Evolutionary conservation across 2,113 vertebrate genomes (phyloP).

Genomic region (Dicerorhinus sumatrensis): DNA sequence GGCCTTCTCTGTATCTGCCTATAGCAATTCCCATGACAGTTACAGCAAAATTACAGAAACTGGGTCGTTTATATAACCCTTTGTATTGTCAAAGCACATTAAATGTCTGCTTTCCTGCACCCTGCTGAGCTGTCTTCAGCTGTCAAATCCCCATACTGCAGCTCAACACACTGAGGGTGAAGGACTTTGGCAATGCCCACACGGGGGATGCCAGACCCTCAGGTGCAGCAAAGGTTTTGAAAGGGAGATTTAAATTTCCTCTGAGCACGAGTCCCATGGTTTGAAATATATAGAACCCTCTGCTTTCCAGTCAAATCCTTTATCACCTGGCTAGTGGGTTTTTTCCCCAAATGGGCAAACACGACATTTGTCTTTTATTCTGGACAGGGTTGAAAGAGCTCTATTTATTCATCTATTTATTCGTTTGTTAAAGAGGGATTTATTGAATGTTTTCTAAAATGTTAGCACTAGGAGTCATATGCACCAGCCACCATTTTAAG

Average conservation of each 20-base stretch:
- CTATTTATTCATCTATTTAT: constrained; percentile 48
- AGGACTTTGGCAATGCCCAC: constrained; percentile 63
- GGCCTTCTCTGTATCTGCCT: constrained; percentile 79
- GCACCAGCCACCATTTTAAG: neutral
- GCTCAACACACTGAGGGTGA: constrained; percentile 76
- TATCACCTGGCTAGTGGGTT: constrained; percentile 49
- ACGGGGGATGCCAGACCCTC: constrained; percentile 10
- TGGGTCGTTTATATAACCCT: constrained; percentile 83
- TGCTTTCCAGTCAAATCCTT: constrained; percentile 39
- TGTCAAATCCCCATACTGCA: constrained; percentile 81
- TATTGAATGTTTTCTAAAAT: constrained; percentile 46
- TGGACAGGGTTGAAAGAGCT: constrained; percentile 27
- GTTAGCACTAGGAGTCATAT: neutral
- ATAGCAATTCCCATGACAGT: constrained; percentile 80
- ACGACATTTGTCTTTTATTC: constrained; percentile 58
- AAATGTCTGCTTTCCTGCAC: constrained; percentile 68
- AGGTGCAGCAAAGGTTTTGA: constrained; percentile 39
- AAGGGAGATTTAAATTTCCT: constrained; percentile 61
- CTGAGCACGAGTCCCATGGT: neutral
- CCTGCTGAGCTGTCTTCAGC: constrained; percentile 77
- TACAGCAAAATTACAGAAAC: constrained; percentile 83
- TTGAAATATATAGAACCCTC: constrained; percentile 25
- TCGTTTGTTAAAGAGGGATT: constrained; percentile 52
- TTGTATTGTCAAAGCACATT: constrained; percentile 82
- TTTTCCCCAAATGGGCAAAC: constrained; percentile 30